Percentiles rank a stretch among this genome's conserved stretches.
These are phyloP conservation scores for Hypolimnas misippus DNA, from an alignment of 2,888 invertebrate species.

Conservation along the genomic window DNA sequence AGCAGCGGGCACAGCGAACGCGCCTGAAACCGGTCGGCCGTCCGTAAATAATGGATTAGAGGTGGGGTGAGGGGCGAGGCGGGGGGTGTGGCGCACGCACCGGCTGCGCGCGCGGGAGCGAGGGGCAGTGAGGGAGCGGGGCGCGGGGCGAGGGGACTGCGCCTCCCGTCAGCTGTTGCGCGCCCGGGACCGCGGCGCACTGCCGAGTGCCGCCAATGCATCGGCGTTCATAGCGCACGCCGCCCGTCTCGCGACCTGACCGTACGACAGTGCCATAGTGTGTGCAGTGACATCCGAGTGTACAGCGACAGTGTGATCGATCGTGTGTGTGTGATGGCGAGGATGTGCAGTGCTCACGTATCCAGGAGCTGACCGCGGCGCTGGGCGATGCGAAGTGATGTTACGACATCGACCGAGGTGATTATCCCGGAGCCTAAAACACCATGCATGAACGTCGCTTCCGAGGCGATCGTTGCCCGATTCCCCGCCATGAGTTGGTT, in stretches of 20 bases:
- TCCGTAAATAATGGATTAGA: constrained; percentile 84
- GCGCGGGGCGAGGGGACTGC: constrained; percentile 64
- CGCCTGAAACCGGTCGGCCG: constrained; percentile 82
- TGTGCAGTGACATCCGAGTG: constrained; percentile 56
- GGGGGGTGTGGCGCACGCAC: constrained; percentile 72
- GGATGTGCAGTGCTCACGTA: constrained; percentile 68
- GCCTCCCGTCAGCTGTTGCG: constrained; percentile 84
- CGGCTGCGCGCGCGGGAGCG: constrained; percentile 65
- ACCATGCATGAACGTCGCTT: constrained; percentile 65
- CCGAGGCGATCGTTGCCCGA: constrained; percentile 52
- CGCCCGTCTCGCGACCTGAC: constrained; percentile 59
- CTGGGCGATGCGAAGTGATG: constrained; percentile 78
- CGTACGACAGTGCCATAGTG: constrained; percentile 63
- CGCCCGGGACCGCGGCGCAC: constrained; percentile 75
- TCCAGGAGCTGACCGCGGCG: constrained; percentile 76
- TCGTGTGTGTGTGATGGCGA: constrained; percentile 67
- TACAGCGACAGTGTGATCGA: constrained; percentile 50
- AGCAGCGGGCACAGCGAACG: constrained; percentile 74
- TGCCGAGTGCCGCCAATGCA: constrained; percentile 71
- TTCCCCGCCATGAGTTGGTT: constrained; percentile 53
- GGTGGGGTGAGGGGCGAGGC: constrained; percentile 69
- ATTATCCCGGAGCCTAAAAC: constrained; percentile 77
- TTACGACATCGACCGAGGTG: constrained; percentile 83
- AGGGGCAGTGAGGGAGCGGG: constrained; percentile 48
- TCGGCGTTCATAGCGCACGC: constrained; percentile 75